Base-by-base conservation (phyloP, 2,888 invertebrate species). In the Lasioglossum pauxillum region DNA sequence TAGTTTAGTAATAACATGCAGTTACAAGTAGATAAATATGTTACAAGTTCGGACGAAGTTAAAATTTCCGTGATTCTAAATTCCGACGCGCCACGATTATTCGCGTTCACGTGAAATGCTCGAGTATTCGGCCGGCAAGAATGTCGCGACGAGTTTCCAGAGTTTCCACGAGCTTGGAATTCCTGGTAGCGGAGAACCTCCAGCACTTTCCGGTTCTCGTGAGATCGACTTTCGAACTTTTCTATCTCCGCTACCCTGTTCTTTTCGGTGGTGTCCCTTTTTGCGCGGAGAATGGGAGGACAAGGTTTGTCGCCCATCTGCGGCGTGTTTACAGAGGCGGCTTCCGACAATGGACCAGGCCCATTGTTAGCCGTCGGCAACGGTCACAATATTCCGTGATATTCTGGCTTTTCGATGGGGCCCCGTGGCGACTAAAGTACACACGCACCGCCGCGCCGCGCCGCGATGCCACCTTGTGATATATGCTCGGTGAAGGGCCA, bases 361-460 rank as follows among this genome's bases (percentile, higher is more conserved):
- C 87, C 88, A 91, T 93, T 93, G 92, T 92, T 89, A 87, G 60
- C 87, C 88, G 87, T 83, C 90, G 90, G 88, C 89, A 85, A 79
- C 84, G 85, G 89, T 93, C 93, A 92, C 92, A 90, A 92, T 92
- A 92, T 93, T 93, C 90, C 90, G 83, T 88, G 91, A 90, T 91
- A 91, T 88, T 87, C 89, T 80, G 90, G 87, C 89, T 92, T 93
- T 92, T 91, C 87, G 87, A 87, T 81, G 79, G 75, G 75, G 71
- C 82, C 84, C 87, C 75, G 35, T 80, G 86, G 86, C 84, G 76
- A 84, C 86, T 73, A 74, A 75, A 85, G 88, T 87, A 80, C 57
- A 82, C 86, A 89, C 84, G 84, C 82, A 82, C 80, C 86, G 84
- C 82, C 89, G 89, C 60, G 84, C 80, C 81, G 78, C 86, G 83